Evolutionary conservation across 2,113 vertebrate genomes (phyloP), one percentile per base, ranked within the genome.

Genomic region (Passerina amoena): DNA sequence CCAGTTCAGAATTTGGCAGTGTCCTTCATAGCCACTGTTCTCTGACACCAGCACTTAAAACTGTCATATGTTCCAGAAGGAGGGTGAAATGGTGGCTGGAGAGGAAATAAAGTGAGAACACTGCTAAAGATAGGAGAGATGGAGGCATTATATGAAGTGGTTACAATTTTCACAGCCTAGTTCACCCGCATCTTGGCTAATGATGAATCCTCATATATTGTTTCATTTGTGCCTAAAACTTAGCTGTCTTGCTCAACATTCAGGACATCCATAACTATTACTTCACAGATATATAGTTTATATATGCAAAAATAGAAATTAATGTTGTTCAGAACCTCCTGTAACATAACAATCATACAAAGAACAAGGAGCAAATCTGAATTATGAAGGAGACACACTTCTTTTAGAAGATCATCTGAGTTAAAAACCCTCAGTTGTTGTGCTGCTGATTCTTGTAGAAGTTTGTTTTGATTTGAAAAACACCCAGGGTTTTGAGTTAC

Each of bases 401-500:
- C 45, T 91, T 76, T 53, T 40, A 63, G 45, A 51, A 87, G 66
- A 25, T 57, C 13, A 44, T 0, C 15, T 44, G 19, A 76, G 11
- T 50, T 61, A 60, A 6, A 89, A 89, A 51, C 21, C 5, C 17
- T 72, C 38, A 56, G 27, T 19, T 75, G 35, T 30, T 68, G 20
- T 2, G 5, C 53, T 69, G n/a, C 44, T 69, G 48, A 13, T 47
- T 60, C 24, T 84, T 79, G 42, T 11, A 61, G 82, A 77, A 72
- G n/a, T 47, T 86, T 82, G 56, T 35, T 88, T 79, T 76, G 28
- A 51, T 82, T 79, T 76, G 57, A 89, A 89, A 95, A 95, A 53
- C 47, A 51, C 17, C 12, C 61, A 87, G 27, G 27, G 37, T 60
- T 93, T 79, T 31, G 23, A 76, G n/a, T 42, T 65, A n/a, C 28